phyloP scores from a whole-genome alignment of 2,888 invertebrate species.

The Nycteola revayana region DNA sequence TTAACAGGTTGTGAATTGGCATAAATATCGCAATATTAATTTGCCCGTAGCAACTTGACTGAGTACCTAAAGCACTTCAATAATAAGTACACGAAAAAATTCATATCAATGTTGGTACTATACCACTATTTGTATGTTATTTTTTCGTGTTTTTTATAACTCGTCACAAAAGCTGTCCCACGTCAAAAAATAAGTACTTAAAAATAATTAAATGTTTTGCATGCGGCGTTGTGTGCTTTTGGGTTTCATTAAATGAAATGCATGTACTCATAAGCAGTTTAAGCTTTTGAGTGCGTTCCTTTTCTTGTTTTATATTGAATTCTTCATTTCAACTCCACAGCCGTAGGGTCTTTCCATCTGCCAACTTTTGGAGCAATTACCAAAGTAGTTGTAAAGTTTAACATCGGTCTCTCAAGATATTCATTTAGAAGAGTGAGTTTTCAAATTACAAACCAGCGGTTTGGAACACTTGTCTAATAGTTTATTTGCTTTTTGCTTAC shows the following conservation, averaged over 20 bases:
- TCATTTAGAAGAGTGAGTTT: slow-evolving; percentile 57
- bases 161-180: no score
- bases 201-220: no score
- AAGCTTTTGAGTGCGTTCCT: slow-evolving; percentile 30
- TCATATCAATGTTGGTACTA: no score
- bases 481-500: slow-evolving; percentile 12
- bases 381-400: slow-evolving; percentile 68
- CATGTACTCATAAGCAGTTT: slow-evolving; percentile 8
- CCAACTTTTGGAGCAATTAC: slow-evolving; percentile 69
- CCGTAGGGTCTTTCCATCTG: slow-evolving; percentile 54
- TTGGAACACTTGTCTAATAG: slow-evolving; percentile 24
- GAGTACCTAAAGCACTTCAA: no score
- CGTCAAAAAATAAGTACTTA: no score
- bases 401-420: slow-evolving; percentile 56
- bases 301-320: slow-evolving; percentile 45
- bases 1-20: no score
- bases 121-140: no score
- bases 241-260: neutral
- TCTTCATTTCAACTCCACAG: slow-evolving; percentile 49
- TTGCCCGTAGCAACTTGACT: no score
- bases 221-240: no score
- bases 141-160: no score
- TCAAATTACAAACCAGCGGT: slow-evolving; percentile 52
- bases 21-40: no score
- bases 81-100: no score